phyloP scores from a whole-genome alignment of 2,113 vertebrate species.

The Siniperca knerii region DNA sequence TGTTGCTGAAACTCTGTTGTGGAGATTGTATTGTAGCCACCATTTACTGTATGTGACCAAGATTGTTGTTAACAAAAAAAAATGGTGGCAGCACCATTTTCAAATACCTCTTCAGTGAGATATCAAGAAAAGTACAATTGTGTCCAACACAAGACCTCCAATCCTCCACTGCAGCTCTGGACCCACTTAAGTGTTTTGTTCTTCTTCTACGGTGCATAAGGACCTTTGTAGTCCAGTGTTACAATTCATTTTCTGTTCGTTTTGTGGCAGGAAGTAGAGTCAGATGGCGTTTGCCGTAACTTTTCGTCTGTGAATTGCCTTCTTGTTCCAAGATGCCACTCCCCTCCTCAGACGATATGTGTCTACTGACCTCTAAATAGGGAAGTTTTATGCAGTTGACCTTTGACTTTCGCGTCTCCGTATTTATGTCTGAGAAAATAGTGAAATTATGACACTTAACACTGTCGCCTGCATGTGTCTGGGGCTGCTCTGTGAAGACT shows the following conservation, averaged over 20 bases:
- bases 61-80: not conserved
- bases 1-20: not conserved
- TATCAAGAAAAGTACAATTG: conserved; percentile 15
- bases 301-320: conserved; percentile 79
- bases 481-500: conserved; percentile 70
- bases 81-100: not conserved
- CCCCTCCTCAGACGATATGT: conserved; percentile 27
- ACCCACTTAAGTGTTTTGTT: conserved; percentile 45
- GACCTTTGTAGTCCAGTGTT: conserved; percentile 54
- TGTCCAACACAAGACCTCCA: conserved; percentile 12
- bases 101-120: not conserved
- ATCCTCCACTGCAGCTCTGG: conserved; percentile 31
- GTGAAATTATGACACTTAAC: conserved; percentile 81
- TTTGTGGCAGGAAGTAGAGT: conserved; percentile 70
- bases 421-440: conserved; percentile 81
- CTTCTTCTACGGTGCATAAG: conserved; percentile 57
- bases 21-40: not conserved
- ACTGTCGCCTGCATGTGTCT: conserved; percentile 76
- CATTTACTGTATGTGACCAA: not conserved
- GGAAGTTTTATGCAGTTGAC: conserved; percentile 83
- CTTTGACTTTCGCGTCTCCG: conserved; percentile 76
- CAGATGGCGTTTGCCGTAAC: conserved; percentile 57
- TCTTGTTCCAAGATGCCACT: conserved; percentile 73
- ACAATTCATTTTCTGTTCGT: conserved; percentile 76
- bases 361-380: conserved; percentile 71